Evolutionary conservation across 2,113 vertebrate species (phyloP), one percentile per base, ranked within the genome.

Genomic region (Melanostigma gelatinosum): DNA sequence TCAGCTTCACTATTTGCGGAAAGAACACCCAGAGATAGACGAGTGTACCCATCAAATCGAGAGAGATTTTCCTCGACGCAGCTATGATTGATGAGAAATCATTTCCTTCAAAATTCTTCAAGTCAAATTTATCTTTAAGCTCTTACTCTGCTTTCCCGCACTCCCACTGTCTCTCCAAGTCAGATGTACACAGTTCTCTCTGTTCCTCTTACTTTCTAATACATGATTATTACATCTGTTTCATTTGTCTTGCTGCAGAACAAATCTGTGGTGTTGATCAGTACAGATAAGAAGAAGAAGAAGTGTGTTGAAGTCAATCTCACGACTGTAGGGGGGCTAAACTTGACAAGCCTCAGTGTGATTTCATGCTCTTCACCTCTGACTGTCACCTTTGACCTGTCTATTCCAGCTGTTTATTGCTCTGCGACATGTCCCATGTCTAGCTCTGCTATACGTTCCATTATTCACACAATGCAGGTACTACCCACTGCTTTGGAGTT

Each of bases 81-180:
- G 60, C 57, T 29, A 29, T 52, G 77, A 87, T 58, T 80, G 84
- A 80, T 83, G 76, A 90, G 65, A 42, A 62, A 82, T 83, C 55
- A 84, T 79, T 87, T 79, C 48, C 85, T 70, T 75, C 77, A 44
- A 60, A 58, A 61, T 44, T 57, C n/a, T 66, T 32, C 60, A n/a
- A 9, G 40, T 72, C 58, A 74, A 76, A 77, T 77, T 54, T 69
- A 22, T 72, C 36, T 76, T 71, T 40, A 34, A 58, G 80, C 63
- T 72, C 50, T 32, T 29, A 42, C 3, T 72, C 58, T 63, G 34
- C 13, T 29, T n/a, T 20, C 2, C 40, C 15, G 9, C 32, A 24
- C 61, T 71, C 15, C 36, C 2, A 1, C 62, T 48, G 69, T 70
- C 54, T 68, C 40, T 74, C 75, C 40, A 60, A 38, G 44, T 63